Evolutionary conservation across 1,140 invertebrate genomes (phyloP).

Genomic region (Neelides sp.): DNA sequence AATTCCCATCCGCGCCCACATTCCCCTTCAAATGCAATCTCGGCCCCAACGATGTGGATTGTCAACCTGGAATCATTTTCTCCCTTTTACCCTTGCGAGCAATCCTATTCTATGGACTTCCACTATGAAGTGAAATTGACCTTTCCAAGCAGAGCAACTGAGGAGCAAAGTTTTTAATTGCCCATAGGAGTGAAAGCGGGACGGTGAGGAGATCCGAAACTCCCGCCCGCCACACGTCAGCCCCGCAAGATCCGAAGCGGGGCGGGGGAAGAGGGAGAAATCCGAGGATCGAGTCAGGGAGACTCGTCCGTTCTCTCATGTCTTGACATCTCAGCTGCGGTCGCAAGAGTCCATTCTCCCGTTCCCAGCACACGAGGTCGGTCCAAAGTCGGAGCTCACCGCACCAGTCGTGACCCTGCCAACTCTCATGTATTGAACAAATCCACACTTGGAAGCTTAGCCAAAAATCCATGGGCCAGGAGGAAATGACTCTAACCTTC

Average conservation of each 20-base stretch:
- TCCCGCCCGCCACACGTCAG: background rate
- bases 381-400: constrained; percentile 35
- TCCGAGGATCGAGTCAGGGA: constrained; percentile 1
- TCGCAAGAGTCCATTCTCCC: constrained; percentile 33
- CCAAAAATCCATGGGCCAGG: no score
- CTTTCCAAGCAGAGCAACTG: background rate
- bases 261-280: background rate
- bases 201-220: background rate
- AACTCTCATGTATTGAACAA: no score
- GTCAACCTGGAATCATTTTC: constrained; percentile 36
- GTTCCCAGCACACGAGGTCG: constrained; percentile 35
- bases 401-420: constrained; percentile 37
- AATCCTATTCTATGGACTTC: no score
- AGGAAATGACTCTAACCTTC: background rate
- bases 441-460: no score
- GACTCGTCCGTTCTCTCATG: constrained; percentile 34
- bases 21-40: constrained; percentile 55
- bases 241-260: background rate
- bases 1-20: constrained; percentile 54
- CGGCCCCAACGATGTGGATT: constrained; percentile 50
- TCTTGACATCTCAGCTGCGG: constrained; percentile 39
- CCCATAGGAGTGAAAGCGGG: constrained; percentile 11
- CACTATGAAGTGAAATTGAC: no score
- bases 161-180: background rate
- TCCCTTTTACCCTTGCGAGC: no score